These are phyloP conservation scores for Thamnophis elegans DNA, from an alignment of 2,797 vertebrate genomes.

Conservation along the genomic window DNA sequence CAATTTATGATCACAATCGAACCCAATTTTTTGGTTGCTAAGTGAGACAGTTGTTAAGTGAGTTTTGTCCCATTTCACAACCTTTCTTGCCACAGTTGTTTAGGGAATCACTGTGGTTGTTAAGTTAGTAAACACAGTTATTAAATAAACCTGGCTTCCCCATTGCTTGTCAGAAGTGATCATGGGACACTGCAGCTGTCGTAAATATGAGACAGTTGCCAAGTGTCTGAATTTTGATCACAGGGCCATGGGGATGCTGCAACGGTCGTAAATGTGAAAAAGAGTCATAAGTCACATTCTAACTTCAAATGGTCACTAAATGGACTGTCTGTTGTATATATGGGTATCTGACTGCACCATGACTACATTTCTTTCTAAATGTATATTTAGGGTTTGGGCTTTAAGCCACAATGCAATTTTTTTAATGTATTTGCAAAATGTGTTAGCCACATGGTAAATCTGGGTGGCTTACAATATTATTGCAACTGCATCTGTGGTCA, in stretches of 20 bases:
- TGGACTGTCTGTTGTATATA: background rate
- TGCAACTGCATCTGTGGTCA: background rate
- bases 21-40: background rate
- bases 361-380: background rate
- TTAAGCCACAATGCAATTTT: background rate
- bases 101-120: background rate
- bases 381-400: background rate
- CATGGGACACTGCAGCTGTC: background rate
- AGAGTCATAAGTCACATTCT: background rate
- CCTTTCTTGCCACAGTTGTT: background rate
- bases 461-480: background rate
- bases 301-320: background rate
- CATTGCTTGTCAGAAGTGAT: background rate
- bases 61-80: background rate
- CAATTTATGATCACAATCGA: background rate
- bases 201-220: background rate
- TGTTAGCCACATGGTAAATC: background rate
- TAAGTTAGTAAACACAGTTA: background rate
- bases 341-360: background rate
- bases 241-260: background rate
- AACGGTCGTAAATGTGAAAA: background rate
- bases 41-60: background rate
- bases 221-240: background rate
- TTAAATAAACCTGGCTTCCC: background rate
- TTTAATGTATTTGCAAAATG: background rate